Percentiles rank a stretch among this genome's conserved stretches.
phyloP scores from a whole-genome alignment of 2,113 vertebrate species.

The Heterocephalus glaber region DNA sequence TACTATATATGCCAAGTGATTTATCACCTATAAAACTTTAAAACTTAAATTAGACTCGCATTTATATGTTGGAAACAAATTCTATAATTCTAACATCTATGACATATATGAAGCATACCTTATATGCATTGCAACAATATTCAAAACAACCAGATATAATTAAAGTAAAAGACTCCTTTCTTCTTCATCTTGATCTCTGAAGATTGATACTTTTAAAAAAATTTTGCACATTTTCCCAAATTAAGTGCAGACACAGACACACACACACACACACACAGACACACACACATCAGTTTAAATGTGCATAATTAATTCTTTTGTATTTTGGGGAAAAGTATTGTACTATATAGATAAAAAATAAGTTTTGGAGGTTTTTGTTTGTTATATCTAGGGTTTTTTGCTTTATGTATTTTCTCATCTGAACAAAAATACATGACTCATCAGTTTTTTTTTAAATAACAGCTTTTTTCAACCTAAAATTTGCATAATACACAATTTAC shows the following conservation, averaged over 20 bases:
- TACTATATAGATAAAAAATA: neutral
- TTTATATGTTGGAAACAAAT: neutral
- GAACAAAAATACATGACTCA: neutral
- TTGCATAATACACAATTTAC: neutral
- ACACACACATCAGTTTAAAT: neutral
- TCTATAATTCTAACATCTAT: neutral
- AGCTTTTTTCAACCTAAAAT: neutral
- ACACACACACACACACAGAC: neutral
- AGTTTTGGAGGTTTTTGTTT: neutral
- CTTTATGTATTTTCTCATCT: neutral
- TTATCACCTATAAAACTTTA: neutral
- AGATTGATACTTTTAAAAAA: neutral
- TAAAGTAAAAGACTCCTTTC: neutral
- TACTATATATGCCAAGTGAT: neutral
- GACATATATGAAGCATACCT: conserved; percentile 8
- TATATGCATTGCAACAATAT: neutral
- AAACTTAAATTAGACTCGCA: neutral
- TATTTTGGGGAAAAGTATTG: neutral
- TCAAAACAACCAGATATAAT: neutral
- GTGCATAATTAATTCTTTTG: neutral
- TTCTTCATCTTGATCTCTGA: neutral
- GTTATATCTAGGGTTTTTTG: neutral
- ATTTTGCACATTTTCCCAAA: neutral
- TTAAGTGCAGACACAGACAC: neutral
- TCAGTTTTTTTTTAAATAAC: neutral